Base-by-base conservation (phyloP, 2,113 vertebrate species). In the Cromileptes altivelis region DNA sequence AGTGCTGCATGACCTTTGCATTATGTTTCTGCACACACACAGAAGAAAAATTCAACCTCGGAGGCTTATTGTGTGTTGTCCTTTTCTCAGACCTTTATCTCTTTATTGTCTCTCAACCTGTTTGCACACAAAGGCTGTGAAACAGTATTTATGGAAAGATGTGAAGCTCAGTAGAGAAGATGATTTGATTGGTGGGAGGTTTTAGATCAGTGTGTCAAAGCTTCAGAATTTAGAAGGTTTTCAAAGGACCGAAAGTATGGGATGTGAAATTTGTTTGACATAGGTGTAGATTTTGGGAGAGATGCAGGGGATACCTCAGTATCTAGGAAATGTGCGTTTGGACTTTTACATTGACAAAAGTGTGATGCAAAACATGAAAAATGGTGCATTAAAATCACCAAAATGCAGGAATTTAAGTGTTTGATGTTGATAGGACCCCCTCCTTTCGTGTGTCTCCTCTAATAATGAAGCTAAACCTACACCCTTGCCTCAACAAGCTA, bases 1-100 rank as follows among this genome's bases (percentile, higher is more conserved):
- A 88, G 89, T 88, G 92, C 71, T 58, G 25, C 12, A 5, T 93
- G 93, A 94, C 94, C 93, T 94, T 93, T 93, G 82, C 19, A 42
- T 71, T 21, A 72, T 52, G 60, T 64, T 50, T 69, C 64, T 45
- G 56, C 70, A 78, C 42, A 81, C 33, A 60, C 53, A 56, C 19
- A 37, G n/a, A 70, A 75, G 69, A 75, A 42, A 89, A 69, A 73
- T 68, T 60, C 42, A 68, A 80, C 79, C 90, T 84, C 0, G 0
- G 49, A 60, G 90, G 86, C 79, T 62, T 80, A 49, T n/a, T 21
- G 50, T 6, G 10, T 19, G 45, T 70, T 10, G 40, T 21, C 25
- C 6, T 15, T 81, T 75, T 73, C 42, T 18, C 64, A 72, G 53
- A 63, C 53, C 18, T 74, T 65, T 33, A 60, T 52, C 37, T 64